Base-by-base conservation (phyloP, 2,888 invertebrate species). In the Boloria euphrosyne region DNA sequence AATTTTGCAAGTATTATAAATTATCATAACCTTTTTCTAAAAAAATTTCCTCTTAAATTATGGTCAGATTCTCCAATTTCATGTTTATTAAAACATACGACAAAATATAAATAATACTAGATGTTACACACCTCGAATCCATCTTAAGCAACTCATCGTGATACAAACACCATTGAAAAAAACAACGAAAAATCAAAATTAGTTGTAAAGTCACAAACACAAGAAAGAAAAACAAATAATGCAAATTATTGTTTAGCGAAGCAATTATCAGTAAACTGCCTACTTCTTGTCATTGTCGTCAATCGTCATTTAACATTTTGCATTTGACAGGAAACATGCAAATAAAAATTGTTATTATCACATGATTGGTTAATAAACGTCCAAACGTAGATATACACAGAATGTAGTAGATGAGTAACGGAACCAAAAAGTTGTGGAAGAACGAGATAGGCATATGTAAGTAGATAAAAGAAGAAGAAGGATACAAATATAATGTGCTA, bases 71-170 rank as follows among this genome's bases (percentile, higher is more conserved):
- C 6, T 31, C 31, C 31, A 38, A 38, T 38, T 7, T 38, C 10
- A 38, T 38, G 31, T 38, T 10, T 38, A 38, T 22, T 22, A 22
- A 1, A 3, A 22, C 31, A 7, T 1, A 10, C 10, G 10, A 46
- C n/a, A 13, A 22, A 7, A 44, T 55, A 55, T 31, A 14, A 3
- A 17, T 27, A 59, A 6, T 59, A 16, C 14, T 31, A 49, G 14
- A 49, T 31, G 17, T 17, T 17, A 31, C 59, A 85, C 84, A 90
- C 87, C 90, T 87, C 86, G 83, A 69, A 92, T 85, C 86, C 90
- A 91, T 75, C 86, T 80, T 80, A 90, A 74, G 78, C 89, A 92
- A 72, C 88, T 90, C 91, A 91, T 92, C 76, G 78, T 86, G 76
- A 73, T 74, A 73, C 69, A 74, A 72, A 76, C 76, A 76, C 74